These are phyloP conservation scores for Drosophila robusta DNA, from an alignment of 2,888 invertebrate genomes.

Conservation along the genomic window DNA sequence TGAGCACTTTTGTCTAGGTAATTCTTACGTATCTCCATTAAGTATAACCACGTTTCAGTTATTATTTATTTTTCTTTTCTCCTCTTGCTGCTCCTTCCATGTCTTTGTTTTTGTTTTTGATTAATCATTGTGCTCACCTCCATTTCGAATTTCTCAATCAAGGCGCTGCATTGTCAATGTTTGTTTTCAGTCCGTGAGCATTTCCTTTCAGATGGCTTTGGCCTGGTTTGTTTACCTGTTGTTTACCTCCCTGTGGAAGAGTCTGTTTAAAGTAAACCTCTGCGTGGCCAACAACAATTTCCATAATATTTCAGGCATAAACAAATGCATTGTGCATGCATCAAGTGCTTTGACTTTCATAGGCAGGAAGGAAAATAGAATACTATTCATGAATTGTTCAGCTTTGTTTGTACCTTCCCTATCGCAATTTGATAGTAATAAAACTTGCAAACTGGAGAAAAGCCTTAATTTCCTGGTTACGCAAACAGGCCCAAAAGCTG, in stretches of 20 bases:
- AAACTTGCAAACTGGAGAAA: constrained; percentile 3
- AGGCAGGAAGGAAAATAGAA: not conserved
- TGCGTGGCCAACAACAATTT: constrained; percentile 14
- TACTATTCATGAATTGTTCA: not conserved
- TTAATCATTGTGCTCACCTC: constrained; percentile 63
- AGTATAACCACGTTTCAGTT: constrained; percentile 31
- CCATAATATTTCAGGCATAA: constrained; percentile 29
- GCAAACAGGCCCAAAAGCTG: not conserved
- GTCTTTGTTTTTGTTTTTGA: constrained; percentile 44
- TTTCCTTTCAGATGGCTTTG: constrained; percentile 14
- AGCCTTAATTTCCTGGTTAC: constrained; percentile 35
- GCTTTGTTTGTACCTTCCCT: not conserved
- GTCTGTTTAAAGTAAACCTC: constrained; percentile 44
- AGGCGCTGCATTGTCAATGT: constrained; percentile 56
- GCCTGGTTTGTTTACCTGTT: constrained; percentile 18
- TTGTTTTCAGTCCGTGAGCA: constrained; percentile 20
- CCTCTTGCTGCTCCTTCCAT: constrained; percentile 33
- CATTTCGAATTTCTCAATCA: constrained; percentile 58
- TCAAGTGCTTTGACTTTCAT: constrained; percentile 31
- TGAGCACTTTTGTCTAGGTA: not conserved
- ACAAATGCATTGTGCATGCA: constrained; percentile 25
- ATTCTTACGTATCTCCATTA: constrained; percentile 42
- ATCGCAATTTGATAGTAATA: not conserved
- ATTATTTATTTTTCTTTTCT: constrained; percentile 54
- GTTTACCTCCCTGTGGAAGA: constrained; percentile 34